Conservation (phyloP, 2,888 invertebrate genomes). For the Cryptus armator region DNA sequence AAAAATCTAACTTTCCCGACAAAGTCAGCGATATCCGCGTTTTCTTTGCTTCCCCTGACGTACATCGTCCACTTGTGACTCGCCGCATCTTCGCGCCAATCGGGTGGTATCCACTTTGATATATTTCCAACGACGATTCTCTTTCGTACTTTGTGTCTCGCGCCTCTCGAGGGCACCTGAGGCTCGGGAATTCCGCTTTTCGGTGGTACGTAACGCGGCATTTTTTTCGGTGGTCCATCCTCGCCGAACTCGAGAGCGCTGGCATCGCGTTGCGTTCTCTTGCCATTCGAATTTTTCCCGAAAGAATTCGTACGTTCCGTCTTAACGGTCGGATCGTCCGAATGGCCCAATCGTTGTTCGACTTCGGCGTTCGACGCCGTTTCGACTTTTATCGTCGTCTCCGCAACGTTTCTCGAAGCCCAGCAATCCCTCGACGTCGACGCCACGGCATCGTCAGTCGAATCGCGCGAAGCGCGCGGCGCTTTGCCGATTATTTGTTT, state of each 20-base stretch:
- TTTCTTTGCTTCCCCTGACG: conserved; percentile 90
- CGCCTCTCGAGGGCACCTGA: conserved; percentile 79
- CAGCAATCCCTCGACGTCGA: conserved; percentile 20
- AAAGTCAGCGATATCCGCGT: conserved; percentile 88
- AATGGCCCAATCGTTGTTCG: conserved; percentile 60
- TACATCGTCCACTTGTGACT: conserved; percentile 97
- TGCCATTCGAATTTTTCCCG: conserved; percentile 24
- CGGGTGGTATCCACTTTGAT: conserved; percentile 92
- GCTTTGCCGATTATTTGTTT: conserved; percentile 89
- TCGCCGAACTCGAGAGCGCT: conserved; percentile 10
- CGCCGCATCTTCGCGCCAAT: conserved; percentile 89
- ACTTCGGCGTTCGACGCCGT: conserved; percentile 11
- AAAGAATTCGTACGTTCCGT: neutral
- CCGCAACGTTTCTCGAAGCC: neutral
- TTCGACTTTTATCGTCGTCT: conserved; percentile 11
- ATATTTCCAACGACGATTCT: conserved; percentile 89
- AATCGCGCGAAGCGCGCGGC: conserved; percentile 26
- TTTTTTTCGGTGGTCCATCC: conserved; percentile 76
- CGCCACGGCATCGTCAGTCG: conserved; percentile 9
- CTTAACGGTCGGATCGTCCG: neutral
- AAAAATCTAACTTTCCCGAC: conserved; percentile 92
- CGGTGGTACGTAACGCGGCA: conserved; percentile 83
- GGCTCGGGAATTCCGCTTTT: conserved; percentile 76
- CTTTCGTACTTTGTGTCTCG: conserved; percentile 80
- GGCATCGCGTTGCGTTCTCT: conserved; percentile 35